phyloP scores from a whole-genome alignment of 2,797 vertebrate species.

The Heteromormyrus szaboi region DNA sequence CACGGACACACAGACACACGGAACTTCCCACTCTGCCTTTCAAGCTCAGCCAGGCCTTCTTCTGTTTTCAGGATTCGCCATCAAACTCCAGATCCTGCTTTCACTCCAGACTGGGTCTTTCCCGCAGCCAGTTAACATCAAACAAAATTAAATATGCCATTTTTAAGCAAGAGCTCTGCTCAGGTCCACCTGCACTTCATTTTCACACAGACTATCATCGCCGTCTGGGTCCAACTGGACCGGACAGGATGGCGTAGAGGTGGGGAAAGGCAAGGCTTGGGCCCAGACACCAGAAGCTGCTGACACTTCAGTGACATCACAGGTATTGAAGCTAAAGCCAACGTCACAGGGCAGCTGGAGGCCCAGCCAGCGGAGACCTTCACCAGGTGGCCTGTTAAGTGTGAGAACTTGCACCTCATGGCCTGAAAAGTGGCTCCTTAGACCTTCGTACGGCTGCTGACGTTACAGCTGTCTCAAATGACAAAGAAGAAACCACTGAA shows the following conservation, averaged over 20 bases:
- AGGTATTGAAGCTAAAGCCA: neutral
- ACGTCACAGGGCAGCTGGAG: neutral
- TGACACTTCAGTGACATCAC: slow-evolving; percentile 19
- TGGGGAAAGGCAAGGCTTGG: slow-evolving; percentile 27
- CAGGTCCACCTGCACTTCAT: slow-evolving; percentile 14
- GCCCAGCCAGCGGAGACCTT: neutral
- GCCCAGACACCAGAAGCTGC: slow-evolving; percentile 21
- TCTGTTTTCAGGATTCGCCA: slow-evolving; percentile 32
- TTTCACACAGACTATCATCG: slow-evolving; percentile 25
- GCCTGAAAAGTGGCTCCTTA: neutral
- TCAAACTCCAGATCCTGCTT: slow-evolving; percentile 3
- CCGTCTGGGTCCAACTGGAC: neutral
- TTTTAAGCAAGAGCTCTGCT: slow-evolving; percentile 22
- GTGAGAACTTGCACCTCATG: neutral
- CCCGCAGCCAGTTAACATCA: slow-evolving; percentile 23
- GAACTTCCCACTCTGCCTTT: slow-evolving; percentile 25
- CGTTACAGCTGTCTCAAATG: neutral
- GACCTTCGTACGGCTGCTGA: neutral
- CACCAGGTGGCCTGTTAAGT: neutral
- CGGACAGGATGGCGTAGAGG: slow-evolving; percentile 23
- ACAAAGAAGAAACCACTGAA: neutral
- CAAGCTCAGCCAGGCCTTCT: slow-evolving; percentile 31
- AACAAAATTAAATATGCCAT: slow-evolving; percentile 28
- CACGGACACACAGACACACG: slow-evolving; percentile 21
- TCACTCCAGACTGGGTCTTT: neutral